A percentile compares a stretch with the other conserved stretches of the same genome.
Evolutionary conservation across 2,888 invertebrate species (phyloP).

Genomic region (Andricus quercusramuli): DNA sequence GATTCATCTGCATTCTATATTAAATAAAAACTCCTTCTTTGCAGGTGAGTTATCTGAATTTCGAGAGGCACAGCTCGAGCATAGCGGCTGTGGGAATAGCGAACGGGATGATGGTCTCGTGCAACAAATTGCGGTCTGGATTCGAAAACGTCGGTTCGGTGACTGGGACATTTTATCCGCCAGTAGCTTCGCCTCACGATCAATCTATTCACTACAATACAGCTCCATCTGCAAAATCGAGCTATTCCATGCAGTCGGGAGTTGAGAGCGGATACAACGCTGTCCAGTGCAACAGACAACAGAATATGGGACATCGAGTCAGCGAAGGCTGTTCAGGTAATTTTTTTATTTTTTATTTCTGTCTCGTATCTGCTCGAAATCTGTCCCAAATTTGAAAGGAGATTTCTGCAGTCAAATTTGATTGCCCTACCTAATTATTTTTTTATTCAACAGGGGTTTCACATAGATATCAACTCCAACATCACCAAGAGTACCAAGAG

Average conservation of each 20-base stretch:
- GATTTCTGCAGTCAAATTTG: neutral
- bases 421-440: neutral
- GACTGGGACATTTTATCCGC: constrained; percentile 94
- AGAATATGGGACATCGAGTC: constrained; percentile 77
- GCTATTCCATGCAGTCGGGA: constrained; percentile 70
- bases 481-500: constrained; percentile 74
- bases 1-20: neutral
- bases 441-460: constrained; percentile 65
- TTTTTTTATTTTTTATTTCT: neutral
- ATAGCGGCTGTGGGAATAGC: constrained; percentile 91
- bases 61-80: constrained; percentile 75
- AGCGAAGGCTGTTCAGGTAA: constrained; percentile 74
- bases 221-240: constrained; percentile 68
- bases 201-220: constrained; percentile 81
- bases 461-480: constrained; percentile 74
- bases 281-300: constrained; percentile 73
- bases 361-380: neutral
- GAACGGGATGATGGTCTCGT: constrained; percentile 91
- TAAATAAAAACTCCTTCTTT: constrained; percentile 36
- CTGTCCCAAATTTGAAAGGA: neutral
- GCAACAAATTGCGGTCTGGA: constrained; percentile 90
- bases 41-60: constrained; percentile 76
- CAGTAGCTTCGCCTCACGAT: constrained; percentile 91
- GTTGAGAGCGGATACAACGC: constrained; percentile 72
- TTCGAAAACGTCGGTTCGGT: constrained; percentile 91